Percentiles rank a stretch among this genome's conserved stretches.
phyloP scores from a whole-genome alignment of 2,888 invertebrate species.

The Azorinus chamasolen region DNA sequence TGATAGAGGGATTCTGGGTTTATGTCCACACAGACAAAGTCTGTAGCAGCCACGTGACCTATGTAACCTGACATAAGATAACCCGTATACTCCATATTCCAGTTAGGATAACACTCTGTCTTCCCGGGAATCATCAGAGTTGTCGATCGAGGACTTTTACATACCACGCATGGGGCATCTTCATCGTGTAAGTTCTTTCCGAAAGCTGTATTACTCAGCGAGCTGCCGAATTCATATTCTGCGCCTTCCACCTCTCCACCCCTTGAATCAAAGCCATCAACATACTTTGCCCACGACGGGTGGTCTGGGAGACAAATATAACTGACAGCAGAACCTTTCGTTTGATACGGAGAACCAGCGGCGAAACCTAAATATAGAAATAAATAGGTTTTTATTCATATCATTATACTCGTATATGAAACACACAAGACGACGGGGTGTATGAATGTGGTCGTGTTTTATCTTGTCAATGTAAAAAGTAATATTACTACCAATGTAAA shows the following conservation, averaged over 20 bases:
- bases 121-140: background rate
- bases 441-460: too few relatives aligned
- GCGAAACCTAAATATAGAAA: constrained; percentile 4
- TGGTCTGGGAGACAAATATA: constrained; percentile 23
- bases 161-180: constrained; percentile 33
- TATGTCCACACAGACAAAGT: too few relatives aligned
- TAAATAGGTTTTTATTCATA: too few relatives aligned
- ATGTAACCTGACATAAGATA: too few relatives aligned
- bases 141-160: constrained; percentile 4
- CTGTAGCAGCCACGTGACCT: too few relatives aligned
- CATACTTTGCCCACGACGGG: constrained; percentile 30
- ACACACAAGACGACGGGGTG: too few relatives aligned
- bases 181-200: background rate
- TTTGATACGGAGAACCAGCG: constrained; percentile 16
- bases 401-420: too few relatives aligned
- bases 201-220: background rate
- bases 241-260: constrained; percentile 21
- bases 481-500: too few relatives aligned
- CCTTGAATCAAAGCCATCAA: constrained; percentile 15
- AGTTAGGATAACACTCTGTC: too few relatives aligned
- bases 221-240: constrained; percentile 2
- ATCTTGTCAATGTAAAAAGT: too few relatives aligned
- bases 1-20: too few relatives aligned
- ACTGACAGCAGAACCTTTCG: constrained; percentile 8
- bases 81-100: too few relatives aligned